Evolutionary conservation across 2,113 vertebrate species (phyloP).

Genomic region (Dasyornis broadbenti): DNA sequence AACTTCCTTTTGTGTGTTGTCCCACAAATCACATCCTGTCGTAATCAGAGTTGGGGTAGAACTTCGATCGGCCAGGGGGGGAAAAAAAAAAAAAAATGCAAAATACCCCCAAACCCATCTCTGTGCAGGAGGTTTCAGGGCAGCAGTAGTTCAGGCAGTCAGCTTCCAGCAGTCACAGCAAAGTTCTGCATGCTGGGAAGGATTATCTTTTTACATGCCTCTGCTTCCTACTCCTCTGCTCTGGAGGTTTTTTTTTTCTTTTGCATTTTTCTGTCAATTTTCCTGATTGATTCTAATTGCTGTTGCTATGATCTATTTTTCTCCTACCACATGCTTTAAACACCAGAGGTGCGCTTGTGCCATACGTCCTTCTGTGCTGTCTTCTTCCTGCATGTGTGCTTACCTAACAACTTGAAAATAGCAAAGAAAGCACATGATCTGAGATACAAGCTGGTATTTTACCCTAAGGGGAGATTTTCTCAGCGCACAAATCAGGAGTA

Average conservation of each 20-base stretch:
- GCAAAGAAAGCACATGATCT: not conserved
- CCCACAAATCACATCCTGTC: not conserved
- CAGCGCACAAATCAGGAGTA: not conserved
- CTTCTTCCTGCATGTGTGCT: not conserved
- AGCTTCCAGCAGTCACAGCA: not conserved
- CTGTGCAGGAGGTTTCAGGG: not conserved
- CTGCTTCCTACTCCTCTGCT: not conserved
- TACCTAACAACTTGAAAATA: not conserved
- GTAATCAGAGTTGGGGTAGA: not conserved
- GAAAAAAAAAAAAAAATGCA: fast-evolving
- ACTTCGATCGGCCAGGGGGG: not conserved
- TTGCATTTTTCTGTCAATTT: not conserved
- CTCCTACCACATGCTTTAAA: not conserved
- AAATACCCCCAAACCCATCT: not conserved
- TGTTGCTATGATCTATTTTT: not conserved
- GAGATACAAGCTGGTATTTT: not conserved
- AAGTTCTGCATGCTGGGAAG: not conserved
- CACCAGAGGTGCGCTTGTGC: not conserved
- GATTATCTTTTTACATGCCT: not conserved
- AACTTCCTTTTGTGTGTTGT: not conserved
- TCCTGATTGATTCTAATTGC: not conserved
- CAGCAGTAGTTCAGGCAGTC: fast-evolving
- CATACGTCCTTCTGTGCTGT: fast-evolving
- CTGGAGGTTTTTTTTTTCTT: not conserved
- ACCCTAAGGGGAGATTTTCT: not conserved